These are phyloP conservation scores for Diachasma alloeum DNA, from an alignment of 1,140 invertebrate species.

Conservation along the genomic window DNA sequence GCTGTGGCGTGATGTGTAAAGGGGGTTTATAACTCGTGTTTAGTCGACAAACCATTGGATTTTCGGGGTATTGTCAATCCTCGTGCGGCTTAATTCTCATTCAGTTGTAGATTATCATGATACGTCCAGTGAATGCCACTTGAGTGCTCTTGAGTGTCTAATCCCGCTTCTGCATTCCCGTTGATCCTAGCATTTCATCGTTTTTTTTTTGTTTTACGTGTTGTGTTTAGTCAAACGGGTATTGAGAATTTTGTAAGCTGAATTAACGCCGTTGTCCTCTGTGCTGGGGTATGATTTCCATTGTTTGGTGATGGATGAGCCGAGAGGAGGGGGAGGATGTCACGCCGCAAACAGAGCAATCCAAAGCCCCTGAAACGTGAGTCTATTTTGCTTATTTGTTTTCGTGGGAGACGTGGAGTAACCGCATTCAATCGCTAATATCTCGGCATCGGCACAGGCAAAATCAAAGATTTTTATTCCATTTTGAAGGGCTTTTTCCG, in stretches of 20 bases:
- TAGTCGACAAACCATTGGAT: background rate
- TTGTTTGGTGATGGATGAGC: conserved; percentile 62
- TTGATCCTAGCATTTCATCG: background rate
- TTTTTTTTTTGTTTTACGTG: background rate
- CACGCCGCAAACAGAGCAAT: conserved; percentile 73
- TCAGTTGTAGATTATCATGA: too few species aligned
- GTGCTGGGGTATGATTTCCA: conserved; percentile 47
- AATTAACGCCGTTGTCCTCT: conserved; percentile 25
- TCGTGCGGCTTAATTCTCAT: too few species aligned
- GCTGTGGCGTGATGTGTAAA: conserved; percentile 31
- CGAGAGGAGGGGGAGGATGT: conserved; percentile 66
- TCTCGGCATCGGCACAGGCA: too few species aligned
- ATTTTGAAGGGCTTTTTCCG: too few species aligned
- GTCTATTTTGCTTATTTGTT: conserved; percentile 42
- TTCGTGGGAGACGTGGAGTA: background rate
- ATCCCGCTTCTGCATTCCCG: background rate
- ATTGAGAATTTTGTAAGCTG: conserved; percentile 27
- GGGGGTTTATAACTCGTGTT: conserved; percentile 31
- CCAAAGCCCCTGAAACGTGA: conserved; percentile 74
- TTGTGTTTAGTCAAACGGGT: background rate
- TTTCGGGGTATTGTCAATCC: background rate
- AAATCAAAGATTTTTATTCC: too few species aligned
- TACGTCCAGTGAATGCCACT: background rate
- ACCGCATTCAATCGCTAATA: too few species aligned
- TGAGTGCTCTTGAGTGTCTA: background rate